Conservation (phyloP, 2,113 vertebrate genomes). For the Aix galericulata region DNA sequence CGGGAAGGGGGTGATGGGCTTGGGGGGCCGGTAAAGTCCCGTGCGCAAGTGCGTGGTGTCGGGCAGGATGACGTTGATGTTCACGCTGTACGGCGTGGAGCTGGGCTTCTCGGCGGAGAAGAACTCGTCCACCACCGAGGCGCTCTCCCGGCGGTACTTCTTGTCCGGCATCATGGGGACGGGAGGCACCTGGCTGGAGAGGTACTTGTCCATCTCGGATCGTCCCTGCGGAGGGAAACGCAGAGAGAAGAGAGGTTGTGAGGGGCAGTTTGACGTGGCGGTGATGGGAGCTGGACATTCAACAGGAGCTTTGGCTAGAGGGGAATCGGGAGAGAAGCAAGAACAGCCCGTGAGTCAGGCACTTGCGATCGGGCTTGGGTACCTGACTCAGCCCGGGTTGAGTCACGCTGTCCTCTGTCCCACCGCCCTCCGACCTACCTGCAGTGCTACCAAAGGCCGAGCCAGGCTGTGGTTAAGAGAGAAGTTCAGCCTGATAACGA, state of each 20-base stretch:
- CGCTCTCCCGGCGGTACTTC: slow-evolving; percentile 88
- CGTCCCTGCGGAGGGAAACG: slow-evolving; percentile 53
- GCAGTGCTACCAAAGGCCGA: neutral
- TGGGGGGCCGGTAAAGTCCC: slow-evolving; percentile 83
- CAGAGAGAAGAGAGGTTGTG: neutral
- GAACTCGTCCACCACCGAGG: slow-evolving; percentile 90
- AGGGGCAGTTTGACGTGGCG: neutral
- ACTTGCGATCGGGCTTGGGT: neutral
- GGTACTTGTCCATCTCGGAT: slow-evolving; percentile 89
- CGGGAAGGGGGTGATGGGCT: slow-evolving; percentile 10
- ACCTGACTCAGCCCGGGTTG: slow-evolving; percentile 17
- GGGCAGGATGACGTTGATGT: slow-evolving; percentile 91
- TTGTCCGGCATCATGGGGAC: slow-evolving; percentile 70
- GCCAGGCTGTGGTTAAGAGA: neutral
- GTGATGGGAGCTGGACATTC: accelerated
- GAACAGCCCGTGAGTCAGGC: neutral
- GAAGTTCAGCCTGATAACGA: neutral
- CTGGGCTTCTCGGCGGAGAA: slow-evolving; percentile 86
- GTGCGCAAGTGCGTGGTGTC: slow-evolving; percentile 88
- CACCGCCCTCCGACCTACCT: neutral
- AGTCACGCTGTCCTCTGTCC: slow-evolving; percentile 23
- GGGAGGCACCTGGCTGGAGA: slow-evolving; percentile 67
- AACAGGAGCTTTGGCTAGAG: accelerated
- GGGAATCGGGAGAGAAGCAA: neutral
- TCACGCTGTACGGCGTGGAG: slow-evolving; percentile 85